Percentiles rank a stretch among this genome's conserved stretches.
Evolutionary conservation across 2,888 invertebrate genomes (phyloP).

Genomic region (Aproaerema taeniolella): DNA sequence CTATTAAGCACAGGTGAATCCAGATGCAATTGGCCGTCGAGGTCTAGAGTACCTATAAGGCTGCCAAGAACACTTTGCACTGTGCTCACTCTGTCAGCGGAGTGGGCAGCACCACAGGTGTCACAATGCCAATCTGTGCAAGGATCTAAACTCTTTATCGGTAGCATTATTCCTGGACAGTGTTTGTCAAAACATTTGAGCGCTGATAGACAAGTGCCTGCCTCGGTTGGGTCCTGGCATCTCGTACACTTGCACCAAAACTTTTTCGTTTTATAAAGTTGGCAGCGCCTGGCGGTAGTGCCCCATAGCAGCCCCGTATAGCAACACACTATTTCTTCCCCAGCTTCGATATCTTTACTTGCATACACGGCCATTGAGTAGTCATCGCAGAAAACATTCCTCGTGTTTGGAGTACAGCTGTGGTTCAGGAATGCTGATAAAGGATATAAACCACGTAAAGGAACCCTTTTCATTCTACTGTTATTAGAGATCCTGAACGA

Average conservation of each 20-base stretch:
- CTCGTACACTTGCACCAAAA: slow-evolving; percentile 81
- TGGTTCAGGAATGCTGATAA: slow-evolving; percentile 82
- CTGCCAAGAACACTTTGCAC: slow-evolving; percentile 72
- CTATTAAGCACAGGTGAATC: slow-evolving; percentile 45
- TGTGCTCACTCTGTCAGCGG: slow-evolving; percentile 57
- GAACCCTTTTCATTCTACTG: slow-evolving; percentile 40
- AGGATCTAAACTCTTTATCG: slow-evolving; percentile 62
- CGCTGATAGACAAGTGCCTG: slow-evolving; percentile 73
- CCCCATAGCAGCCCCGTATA: slow-evolving; percentile 83
- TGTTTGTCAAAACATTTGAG: slow-evolving; percentile 69
- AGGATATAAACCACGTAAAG: slow-evolving; percentile 80
- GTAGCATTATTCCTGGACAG: slow-evolving; percentile 74
- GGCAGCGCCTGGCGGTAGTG: slow-evolving; percentile 78
- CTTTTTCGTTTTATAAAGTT: slow-evolving; percentile 79
- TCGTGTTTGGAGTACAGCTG: slow-evolving; percentile 81
- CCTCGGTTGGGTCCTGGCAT: slow-evolving; percentile 80
- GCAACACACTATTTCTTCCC: slow-evolving; percentile 80
- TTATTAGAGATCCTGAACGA: slow-evolving; percentile 77
- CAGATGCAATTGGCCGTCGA: slow-evolving; percentile 65
- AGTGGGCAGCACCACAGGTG: slow-evolving; percentile 54
- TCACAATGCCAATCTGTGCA: slow-evolving; percentile 77
- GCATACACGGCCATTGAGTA: slow-evolving; percentile 78
- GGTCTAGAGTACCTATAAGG: slow-evolving; percentile 63
- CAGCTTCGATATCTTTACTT: slow-evolving; percentile 71
- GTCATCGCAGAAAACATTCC: slow-evolving; percentile 75